Evolutionary conservation across 2,888 invertebrate genomes (phyloP).

Genomic region (Peribatodes rhomboidaria): DNA sequence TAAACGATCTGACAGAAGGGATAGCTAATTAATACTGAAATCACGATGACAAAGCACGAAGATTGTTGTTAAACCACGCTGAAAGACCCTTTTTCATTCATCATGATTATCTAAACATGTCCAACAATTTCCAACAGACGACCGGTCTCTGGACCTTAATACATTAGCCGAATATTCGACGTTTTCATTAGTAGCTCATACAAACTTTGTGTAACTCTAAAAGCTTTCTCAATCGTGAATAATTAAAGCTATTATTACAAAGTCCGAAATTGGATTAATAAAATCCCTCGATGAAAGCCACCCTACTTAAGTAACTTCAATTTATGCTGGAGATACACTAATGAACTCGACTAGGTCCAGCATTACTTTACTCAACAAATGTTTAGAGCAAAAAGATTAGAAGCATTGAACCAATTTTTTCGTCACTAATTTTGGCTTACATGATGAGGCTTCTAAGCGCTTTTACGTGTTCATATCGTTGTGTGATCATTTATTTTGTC

Average conservation of each 20-base stretch:
- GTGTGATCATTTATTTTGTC: not conserved
- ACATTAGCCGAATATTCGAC: constrained; percentile 54
- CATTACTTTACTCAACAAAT: not conserved
- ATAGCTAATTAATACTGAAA: constrained; percentile 24
- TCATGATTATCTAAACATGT: constrained; percentile 57
- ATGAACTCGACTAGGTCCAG: constrained; percentile 6
- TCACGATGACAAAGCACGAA: constrained; percentile 32
- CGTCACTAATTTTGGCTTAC: no score
- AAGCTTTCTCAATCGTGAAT: constrained; percentile 78
- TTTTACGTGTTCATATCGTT: no score
- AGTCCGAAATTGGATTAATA: constrained; percentile 74
- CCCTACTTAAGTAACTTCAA: constrained; percentile 49
- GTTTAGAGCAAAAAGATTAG: not conserved
- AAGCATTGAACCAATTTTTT: no score
- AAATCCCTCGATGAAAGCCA: constrained; percentile 56
- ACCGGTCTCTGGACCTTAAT: constrained; percentile 52
- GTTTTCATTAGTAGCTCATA: constrained; percentile 67
- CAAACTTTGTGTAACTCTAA: constrained; percentile 70
- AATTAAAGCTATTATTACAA: constrained; percentile 77
- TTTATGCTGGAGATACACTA: constrained; percentile 42
- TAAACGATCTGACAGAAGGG: constrained; percentile 13
- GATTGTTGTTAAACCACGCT: constrained; percentile 26
- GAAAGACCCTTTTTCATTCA: constrained; percentile 50
- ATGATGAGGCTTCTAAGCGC: no score
- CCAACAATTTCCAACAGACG: constrained; percentile 50